These are phyloP conservation scores for Fundulus diaphanus DNA, from an alignment of 2,797 vertebrate genomes.

Conservation along the genomic window DNA sequence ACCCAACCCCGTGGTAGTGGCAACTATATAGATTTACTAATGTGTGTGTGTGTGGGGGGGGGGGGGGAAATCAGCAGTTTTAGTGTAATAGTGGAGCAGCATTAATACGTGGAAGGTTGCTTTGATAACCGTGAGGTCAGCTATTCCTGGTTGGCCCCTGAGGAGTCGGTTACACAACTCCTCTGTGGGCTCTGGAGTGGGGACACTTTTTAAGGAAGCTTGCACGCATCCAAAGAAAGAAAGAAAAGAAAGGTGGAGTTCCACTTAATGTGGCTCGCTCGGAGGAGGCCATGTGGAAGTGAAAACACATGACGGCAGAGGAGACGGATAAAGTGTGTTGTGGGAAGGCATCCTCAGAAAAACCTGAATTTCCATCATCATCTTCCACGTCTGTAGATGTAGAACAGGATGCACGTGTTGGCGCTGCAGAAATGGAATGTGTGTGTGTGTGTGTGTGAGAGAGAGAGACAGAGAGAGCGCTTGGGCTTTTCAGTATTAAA, in stretches of 20 bases:
- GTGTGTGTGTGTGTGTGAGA: not conserved
- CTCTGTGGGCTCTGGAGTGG: conserved; percentile 49
- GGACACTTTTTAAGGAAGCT: conserved; percentile 69
- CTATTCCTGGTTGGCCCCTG: conserved; percentile 76
- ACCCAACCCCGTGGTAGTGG: conserved; percentile 26
- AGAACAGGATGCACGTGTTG: conserved; percentile 27
- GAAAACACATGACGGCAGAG: conserved; percentile 21
- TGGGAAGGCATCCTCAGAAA: conserved; percentile 25
- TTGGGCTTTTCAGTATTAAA: conserved; percentile 4
- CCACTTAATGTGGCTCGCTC: conserved; percentile 35
- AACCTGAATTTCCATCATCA: conserved; percentile 27
- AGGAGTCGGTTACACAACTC: conserved; percentile 79
- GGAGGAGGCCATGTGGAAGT: conserved; percentile 32
- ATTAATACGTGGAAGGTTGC: conserved; percentile 70
- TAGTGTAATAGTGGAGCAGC: conserved; percentile 55
- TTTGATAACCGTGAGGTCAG: conserved; percentile 81
- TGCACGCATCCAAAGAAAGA: conserved; percentile 35
- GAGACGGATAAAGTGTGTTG: conserved; percentile 8
- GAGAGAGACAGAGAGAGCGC: conserved; percentile 3
- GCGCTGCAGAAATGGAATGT: conserved; percentile 8
- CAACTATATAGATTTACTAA: conserved; percentile 50
- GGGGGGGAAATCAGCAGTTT: conserved; percentile 67
- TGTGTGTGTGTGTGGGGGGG: conserved; percentile 57
- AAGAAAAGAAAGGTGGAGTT: conserved; percentile 54
- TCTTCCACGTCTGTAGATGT: conserved; percentile 7